Percentiles rank a stretch among this genome's conserved stretches.
Conservation (phyloP, 2,888 invertebrate genomes). For the Gastrophysa polygoni region DNA sequence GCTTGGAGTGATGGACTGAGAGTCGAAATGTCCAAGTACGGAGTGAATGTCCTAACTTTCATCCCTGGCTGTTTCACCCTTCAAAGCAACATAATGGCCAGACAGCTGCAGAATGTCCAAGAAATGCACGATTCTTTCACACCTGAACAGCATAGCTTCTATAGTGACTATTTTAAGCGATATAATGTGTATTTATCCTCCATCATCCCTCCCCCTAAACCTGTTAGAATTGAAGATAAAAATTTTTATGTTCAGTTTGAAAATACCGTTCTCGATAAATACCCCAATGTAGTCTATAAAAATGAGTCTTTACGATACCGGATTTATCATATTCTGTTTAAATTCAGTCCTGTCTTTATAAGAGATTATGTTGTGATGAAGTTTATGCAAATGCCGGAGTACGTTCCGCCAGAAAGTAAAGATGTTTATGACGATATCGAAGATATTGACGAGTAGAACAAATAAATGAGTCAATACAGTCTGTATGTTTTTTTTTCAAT, state of each 20-base stretch:
- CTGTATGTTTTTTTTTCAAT: not conserved
- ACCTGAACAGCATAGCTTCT: slow-evolving; percentile 67
- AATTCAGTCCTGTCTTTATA: slow-evolving; percentile 63
- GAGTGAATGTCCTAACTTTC: slow-evolving; percentile 74
- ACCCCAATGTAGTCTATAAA: slow-evolving; percentile 69
- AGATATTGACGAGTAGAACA: not conserved
- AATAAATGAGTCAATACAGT: not conserved
- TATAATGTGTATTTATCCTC: slow-evolving; percentile 66
- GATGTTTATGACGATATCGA: slow-evolving; percentile 24
- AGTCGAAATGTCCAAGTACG: slow-evolving; percentile 73
- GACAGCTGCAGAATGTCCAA: slow-evolving; percentile 66
- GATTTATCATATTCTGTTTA: slow-evolving; percentile 70
- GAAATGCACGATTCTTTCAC: slow-evolving; percentile 70
- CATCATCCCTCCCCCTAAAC: slow-evolving; percentile 51
- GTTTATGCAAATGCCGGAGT: slow-evolving; percentile 70
- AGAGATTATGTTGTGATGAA: slow-evolving; percentile 67
- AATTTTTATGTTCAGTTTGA: slow-evolving; percentile 64
- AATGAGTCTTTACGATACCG: slow-evolving; percentile 72
- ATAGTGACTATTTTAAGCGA: slow-evolving; percentile 69
- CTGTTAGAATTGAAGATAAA: slow-evolving; percentile 62
- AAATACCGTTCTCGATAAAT: slow-evolving; percentile 64
- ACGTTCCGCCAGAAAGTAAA: slow-evolving; percentile 24
- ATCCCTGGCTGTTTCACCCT: slow-evolving; percentile 79
- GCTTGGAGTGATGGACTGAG: slow-evolving; percentile 77
- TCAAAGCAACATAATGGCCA: slow-evolving; percentile 71